These are phyloP conservation scores for Mystacornis crossleyi DNA, from an alignment of 2,113 vertebrate species.

Conservation along the genomic window DNA sequence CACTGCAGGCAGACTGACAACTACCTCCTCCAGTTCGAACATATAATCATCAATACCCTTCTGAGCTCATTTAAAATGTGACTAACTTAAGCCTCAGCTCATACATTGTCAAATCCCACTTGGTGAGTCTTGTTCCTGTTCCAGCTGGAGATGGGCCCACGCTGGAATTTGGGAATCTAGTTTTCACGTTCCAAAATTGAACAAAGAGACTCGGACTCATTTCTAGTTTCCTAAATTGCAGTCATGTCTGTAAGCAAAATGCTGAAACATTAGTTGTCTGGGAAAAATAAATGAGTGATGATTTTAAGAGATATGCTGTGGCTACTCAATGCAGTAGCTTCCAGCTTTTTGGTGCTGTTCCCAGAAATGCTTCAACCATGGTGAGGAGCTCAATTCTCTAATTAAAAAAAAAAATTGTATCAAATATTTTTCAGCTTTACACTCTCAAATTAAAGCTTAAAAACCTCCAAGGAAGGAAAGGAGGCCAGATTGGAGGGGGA, in stretches of 20 bases:
- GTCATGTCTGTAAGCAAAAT: slow-evolving; percentile 39
- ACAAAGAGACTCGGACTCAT: background rate
- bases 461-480: slow-evolving; percentile 68
- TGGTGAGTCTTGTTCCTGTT: slow-evolving; percentile 46
- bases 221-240: slow-evolving; percentile 22
- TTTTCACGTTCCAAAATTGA: slow-evolving; percentile 15
- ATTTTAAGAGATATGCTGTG: slow-evolving; percentile 36
- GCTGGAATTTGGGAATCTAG: slow-evolving; percentile 51
- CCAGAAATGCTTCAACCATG: slow-evolving; percentile 67
- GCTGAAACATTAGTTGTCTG: slow-evolving; percentile 43
- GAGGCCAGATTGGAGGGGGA: slow-evolving; percentile 69
- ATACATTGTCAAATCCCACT: slow-evolving; percentile 46
- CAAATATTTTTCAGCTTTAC: slow-evolving; percentile 73
- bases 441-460: slow-evolving; percentile 72
- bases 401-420: slow-evolving; percentile 71
- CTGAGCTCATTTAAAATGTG: slow-evolving; percentile 57
- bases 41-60: slow-evolving; percentile 31
- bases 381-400: slow-evolving; percentile 62
- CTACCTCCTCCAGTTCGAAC: slow-evolving; percentile 60
- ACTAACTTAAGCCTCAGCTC: slow-evolving; percentile 34
- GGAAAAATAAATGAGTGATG: slow-evolving; percentile 35
- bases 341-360: slow-evolving; percentile 65
- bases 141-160: slow-evolving; percentile 54
- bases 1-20: slow-evolving; percentile 45
- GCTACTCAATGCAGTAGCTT: slow-evolving; percentile 47